phyloP scores from a whole-genome alignment of 2,888 invertebrate genomes.

The Sussaba pulchella region DNA sequence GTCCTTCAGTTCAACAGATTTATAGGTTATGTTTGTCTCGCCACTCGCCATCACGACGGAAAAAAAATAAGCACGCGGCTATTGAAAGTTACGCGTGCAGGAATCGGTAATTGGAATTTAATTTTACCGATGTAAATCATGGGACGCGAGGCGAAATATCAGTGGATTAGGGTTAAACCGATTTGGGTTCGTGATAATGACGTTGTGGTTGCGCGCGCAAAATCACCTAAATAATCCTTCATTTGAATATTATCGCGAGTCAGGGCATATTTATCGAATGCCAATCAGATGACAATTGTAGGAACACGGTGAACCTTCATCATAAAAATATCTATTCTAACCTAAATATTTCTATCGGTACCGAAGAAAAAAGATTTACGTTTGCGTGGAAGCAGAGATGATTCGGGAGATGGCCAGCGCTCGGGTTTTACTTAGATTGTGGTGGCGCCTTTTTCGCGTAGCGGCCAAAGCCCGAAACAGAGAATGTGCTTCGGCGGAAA shows the following conservation, averaged over 20 bases:
- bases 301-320: constrained; percentile 67
- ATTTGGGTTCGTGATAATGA: constrained; percentile 26
- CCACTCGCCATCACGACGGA: constrained; percentile 76
- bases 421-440: no score
- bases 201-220: constrained; percentile 64
- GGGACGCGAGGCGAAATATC: constrained; percentile 10
- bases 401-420: no score
- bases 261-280: constrained; percentile 34
- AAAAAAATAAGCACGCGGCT: not conserved
- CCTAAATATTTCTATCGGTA: constrained; percentile 74
- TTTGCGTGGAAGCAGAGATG: no score
- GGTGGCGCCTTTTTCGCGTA: no score
- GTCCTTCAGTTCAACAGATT: constrained; percentile 82
- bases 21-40: constrained; percentile 72
- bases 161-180: constrained; percentile 7
- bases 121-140: not conserved
- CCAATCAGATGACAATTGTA: constrained; percentile 74
- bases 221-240: constrained; percentile 24
- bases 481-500: no score
- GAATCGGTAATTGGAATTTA: no score
- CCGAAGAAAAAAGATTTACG: no score
- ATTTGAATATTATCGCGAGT: not conserved
- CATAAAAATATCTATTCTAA: constrained; percentile 77
- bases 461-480: no score
- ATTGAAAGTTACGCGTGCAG: no score